A percentile compares a stretch with the other conserved stretches of the same genome.
These are phyloP conservation scores for Eilema griseolum DNA, from an alignment of 2,888 invertebrate species.

Conservation along the genomic window DNA sequence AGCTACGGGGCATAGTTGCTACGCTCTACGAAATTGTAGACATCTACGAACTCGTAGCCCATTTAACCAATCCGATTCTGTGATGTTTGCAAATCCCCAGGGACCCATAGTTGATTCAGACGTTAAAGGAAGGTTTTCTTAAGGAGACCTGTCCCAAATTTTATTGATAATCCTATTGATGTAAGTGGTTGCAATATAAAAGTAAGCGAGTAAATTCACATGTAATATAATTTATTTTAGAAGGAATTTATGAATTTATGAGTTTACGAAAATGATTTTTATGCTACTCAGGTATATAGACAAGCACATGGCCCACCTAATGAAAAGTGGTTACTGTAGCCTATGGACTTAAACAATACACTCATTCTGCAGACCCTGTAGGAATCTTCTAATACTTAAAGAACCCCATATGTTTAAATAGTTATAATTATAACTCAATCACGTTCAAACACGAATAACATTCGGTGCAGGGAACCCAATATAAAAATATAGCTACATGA, in stretches of 20 bases:
- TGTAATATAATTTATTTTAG: neutral
- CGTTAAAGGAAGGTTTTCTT: constrained; percentile 1
- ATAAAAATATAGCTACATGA: no score
- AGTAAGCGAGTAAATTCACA: neutral
- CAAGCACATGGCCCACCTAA: no score
- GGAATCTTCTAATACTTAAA: no score
- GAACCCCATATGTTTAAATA: no score
- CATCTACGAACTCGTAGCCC: constrained; percentile 21
- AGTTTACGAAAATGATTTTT: neutral
- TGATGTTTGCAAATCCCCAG: constrained; percentile 6
- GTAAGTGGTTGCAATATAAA: neutral
- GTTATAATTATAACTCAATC: no score
- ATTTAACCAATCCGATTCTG: constrained; percentile 6
- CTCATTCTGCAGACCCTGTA: no score
- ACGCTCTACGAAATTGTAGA: constrained; percentile 18
- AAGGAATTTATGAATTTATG: neutral
- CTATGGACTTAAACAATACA: no score
- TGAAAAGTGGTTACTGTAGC: no score
- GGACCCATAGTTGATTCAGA: neutral
- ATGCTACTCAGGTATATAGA: no score
- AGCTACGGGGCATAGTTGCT: constrained; percentile 1
- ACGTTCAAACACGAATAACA: no score
- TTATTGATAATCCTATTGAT: neutral
- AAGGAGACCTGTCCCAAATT: neutral
- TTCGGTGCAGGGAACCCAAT: no score